A percentile compares a stretch with the other conserved stretches of the same genome.
These are phyloP conservation scores for Heliconius ismenius DNA, from an alignment of 2,888 invertebrate species.

Conservation along the genomic window DNA sequence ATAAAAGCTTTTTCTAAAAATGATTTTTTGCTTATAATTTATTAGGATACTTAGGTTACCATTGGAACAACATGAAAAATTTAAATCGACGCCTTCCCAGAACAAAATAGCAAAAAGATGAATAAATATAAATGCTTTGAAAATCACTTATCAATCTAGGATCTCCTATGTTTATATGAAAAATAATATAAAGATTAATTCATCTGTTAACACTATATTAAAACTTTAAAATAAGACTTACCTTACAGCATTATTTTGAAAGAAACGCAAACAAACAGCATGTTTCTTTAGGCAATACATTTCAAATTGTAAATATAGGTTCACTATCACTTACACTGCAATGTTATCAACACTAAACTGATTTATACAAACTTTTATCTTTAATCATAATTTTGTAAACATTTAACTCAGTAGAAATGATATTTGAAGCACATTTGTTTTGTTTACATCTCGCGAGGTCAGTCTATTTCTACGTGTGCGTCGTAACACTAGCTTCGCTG, in stretches of 20 bases:
- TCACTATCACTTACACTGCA: neutral
- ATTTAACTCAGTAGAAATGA: neutral
- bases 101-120: neutral
- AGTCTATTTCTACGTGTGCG: neutral
- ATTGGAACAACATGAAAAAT: neutral
- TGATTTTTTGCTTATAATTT: no score
- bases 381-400: neutral
- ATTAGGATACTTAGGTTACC: neutral
- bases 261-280: neutral
- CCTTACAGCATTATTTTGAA: slow-evolving; percentile 11
- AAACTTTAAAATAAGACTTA: neutral
- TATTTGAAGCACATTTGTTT: neutral
- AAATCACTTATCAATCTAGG: neutral
- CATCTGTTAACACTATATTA: neutral
- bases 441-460: neutral
- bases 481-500: neutral
- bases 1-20: no score
- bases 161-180: neutral
- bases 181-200: neutral
- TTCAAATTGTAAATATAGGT: neutral
- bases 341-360: neutral
- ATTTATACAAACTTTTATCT: neutral
- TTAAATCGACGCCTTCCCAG: neutral
- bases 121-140: neutral
- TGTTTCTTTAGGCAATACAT: neutral